Evolutionary conservation across 2,888 invertebrate species (phyloP), one percentile per base, ranked within the genome.

Genomic region (Melipona bicolor): DNA sequence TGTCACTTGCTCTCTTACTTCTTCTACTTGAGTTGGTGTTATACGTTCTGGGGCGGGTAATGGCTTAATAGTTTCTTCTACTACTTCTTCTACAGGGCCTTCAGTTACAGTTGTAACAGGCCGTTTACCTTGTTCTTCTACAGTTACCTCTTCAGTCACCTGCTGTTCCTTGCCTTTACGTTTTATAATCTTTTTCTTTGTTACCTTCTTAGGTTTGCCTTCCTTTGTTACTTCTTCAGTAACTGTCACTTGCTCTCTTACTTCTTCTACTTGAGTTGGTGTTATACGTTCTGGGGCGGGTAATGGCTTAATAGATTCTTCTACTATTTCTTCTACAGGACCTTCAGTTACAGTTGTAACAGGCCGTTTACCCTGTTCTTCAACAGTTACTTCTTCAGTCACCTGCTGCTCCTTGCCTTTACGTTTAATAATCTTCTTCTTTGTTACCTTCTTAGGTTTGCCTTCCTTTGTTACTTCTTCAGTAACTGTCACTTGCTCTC

Each of bases 391-490:
- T 88, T 89, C 88, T 24, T 92, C 90, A 0, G 74, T 93, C 3
- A 92, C 84, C 89, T 77, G 90, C 89, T 19, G 83, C 89, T 87
- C 78, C 0, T 73, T 67, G 24, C 89, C 89, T 52, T 84, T 88
- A 9, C 87, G 86, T 69, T 84, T 91, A 0, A 87, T 88, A 3
- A 90, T 59, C 3, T 85, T 88, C 77, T 91, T 88, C 11, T 79
- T 88, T 0, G 82, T 91, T 0, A 75, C 76, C 83, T 94, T 94
- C 88, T 92, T 95, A 65, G 95, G 92, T 73, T 94, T 91, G 94
- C 77, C 95, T 95, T 88, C 94, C 9, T 43, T 92, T 86, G 95
- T 95, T 3, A 81, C 52, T 84, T 93, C 93, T 68, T 93, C 88
- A 6, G 92, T 90, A 0, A 93, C 84, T 0, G 88, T 89, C 0